phyloP scores from a whole-genome alignment of 1,140 invertebrate genomes.

The Meloidogyne floridensis region DNA sequence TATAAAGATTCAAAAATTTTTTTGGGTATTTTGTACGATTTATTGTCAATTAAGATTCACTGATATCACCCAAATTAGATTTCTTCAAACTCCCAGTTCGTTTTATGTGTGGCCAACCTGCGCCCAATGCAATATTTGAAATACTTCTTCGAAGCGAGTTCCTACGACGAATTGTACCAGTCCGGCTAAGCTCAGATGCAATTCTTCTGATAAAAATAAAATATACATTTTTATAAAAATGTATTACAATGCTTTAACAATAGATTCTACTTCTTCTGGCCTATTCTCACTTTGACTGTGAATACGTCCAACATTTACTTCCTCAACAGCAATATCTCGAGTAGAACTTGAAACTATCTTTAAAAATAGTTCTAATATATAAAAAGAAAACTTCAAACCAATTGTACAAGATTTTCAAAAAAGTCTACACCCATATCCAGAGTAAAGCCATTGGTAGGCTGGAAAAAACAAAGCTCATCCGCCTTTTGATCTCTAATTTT shows the following conservation, averaged over 20 bases:
- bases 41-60: neutral
- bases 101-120: neutral
- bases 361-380: neutral
- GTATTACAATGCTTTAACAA: constrained; percentile 26
- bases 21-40: neutral
- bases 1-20: neutral
- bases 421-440: constrained; percentile 38
- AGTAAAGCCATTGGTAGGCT: constrained; percentile 37
- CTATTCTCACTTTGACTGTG: constrained; percentile 19
- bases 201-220: constrained; percentile 6
- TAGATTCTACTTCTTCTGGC: constrained; percentile 25
- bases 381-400: neutral
- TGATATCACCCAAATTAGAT: constrained; percentile 20
- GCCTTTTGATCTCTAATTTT: constrained; percentile 44
- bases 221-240: neutral
- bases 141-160: constrained; percentile 18
- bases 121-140: constrained; percentile 13
- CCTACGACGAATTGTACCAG: constrained; percentile 23
- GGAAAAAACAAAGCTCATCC: constrained; percentile 42
- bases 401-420: constrained; percentile 34
- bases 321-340: constrained; percentile 23
- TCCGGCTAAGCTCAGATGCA: constrained; percentile 17
- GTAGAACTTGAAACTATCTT: constrained; percentile 27
- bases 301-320: constrained; percentile 15
- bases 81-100: constrained; percentile 16